Percentiles rank a stretch among this genome's conserved stretches.
Evolutionary conservation across 2,888 invertebrate species (phyloP).

Genomic region (Therioaphis trifolii): DNA sequence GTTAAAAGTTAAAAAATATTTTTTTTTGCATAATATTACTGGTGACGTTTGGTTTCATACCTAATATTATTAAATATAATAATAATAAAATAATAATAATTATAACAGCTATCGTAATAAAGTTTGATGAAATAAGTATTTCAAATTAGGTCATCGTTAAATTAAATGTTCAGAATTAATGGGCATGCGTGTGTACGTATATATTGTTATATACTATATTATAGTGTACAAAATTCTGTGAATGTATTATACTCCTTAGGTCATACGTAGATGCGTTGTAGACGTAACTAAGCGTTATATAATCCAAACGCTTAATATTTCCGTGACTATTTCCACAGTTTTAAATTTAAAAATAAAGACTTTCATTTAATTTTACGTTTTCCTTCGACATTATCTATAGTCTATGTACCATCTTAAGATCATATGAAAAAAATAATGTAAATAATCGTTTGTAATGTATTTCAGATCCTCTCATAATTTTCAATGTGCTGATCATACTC

Average conservation of each 20-base stretch:
- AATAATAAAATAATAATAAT: no score
- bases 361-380: slow-evolving; percentile 31
- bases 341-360: slow-evolving; percentile 38
- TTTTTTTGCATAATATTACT: background rate
- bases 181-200: background rate
- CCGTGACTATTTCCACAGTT: slow-evolving; percentile 48
- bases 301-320: slow-evolving; percentile 46
- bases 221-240: slow-evolving; percentile 39
- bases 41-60: no score
- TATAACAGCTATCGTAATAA: background rate
- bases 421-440: no score
- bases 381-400: background rate
- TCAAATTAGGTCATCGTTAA: slow-evolving; percentile 52
- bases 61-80: no score
- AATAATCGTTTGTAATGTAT: slow-evolving; percentile 71
- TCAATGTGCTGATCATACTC: slow-evolving; percentile 87
- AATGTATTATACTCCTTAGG: slow-evolving; percentile 53
- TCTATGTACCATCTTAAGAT: no score
- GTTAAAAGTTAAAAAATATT: background rate
- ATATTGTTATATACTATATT: background rate
- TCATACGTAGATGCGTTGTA: slow-evolving; percentile 54
- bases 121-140: slow-evolving; percentile 18
- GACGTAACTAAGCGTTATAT: slow-evolving; percentile 49
- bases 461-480: slow-evolving; percentile 94
- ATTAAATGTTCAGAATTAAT: slow-evolving; percentile 29